Evolutionary conservation across 2,888 invertebrate species (phyloP).

Genomic region (Oxycera nigricornis): DNA sequence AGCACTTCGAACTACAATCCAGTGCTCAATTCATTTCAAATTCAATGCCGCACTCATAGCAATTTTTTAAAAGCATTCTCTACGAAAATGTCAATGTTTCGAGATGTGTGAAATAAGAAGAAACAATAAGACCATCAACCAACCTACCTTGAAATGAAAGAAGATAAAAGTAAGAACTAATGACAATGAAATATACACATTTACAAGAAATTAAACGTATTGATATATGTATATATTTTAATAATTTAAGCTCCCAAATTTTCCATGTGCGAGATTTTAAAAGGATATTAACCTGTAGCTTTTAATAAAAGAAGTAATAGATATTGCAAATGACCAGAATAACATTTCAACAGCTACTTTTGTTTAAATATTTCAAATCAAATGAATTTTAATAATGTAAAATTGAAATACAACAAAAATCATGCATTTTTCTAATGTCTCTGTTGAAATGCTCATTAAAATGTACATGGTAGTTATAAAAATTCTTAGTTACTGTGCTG

Average conservation of each 20-base stretch:
- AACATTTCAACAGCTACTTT: neutral
- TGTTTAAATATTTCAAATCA: neutral
- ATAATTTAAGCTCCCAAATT: neutral
- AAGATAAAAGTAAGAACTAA: conserved; percentile 19
- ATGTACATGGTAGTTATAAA: neutral
- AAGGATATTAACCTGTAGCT: neutral
- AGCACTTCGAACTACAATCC: neutral
- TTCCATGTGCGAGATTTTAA: neutral
- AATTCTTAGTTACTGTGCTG: neutral
- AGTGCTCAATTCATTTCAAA: neutral
- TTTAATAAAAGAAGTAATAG: neutral
- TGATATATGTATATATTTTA: neutral
- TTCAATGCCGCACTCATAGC: conserved; percentile 11
- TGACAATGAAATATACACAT: neutral
- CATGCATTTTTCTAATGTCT: neutral
- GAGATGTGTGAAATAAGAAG: conserved; percentile 20
- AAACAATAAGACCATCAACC: conserved; percentile 23
- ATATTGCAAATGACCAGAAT: neutral
- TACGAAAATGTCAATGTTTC: neutral
- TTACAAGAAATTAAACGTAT: neutral
- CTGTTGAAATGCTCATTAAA: neutral
- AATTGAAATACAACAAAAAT: too few species aligned
- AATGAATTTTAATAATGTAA: too few species aligned
- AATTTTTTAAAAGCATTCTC: neutral
- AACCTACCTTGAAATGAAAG: conserved; percentile 25